Evolutionary conservation across 2,888 invertebrate species (phyloP), one percentile per base, ranked within the genome.

Genomic region (Cryptus armator): DNA sequence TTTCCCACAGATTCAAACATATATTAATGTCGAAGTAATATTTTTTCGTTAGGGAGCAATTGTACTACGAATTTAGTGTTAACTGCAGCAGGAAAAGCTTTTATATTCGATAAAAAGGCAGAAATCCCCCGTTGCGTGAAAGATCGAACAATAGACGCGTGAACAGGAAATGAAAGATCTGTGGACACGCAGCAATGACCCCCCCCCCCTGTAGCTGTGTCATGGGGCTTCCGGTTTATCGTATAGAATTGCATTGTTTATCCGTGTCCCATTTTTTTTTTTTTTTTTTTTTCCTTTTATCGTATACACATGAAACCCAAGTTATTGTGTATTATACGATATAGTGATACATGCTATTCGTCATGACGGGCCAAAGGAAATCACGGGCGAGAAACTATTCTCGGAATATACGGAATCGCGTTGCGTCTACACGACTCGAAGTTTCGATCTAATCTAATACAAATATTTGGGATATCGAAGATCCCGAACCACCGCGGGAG

Each of bases 111-210:
- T 53, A 53, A 19, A 53, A 53, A 53, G 53, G 19, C 7, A 16
- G 75, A 79, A 53, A 43, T 37, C 19, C 68, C 10, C 12, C 44
- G 62, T 75, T 70, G 68, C 43, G 48, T 24, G 62, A 62, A 70
- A 44, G 44, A 53, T 43, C 56, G 79, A 70, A 83, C 83, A 83
- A 83, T 75, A 24, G 32, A 62, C 68, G 62, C 44, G 59, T 32
- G 24, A 56, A 70, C 79, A 43, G 83, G 83, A 83, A 79, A 79
- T 75, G 32, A 70, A 71, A 83, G 79, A 83, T 79, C 46, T 64
- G 62, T 44, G 72, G 48, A 51, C 44, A 75, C 66, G 68, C 83
- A 46, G 62, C 43, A 56, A 56, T 44, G 51, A 44, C 74, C 64
- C 66, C 74, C 74, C 64, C 66, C 74, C 74, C 7, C n/a, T 62